Base-by-base conservation (phyloP, 30 jellyfish, hydroid and myxozoan species). In the Pseudorhiza aurosa region DNA sequence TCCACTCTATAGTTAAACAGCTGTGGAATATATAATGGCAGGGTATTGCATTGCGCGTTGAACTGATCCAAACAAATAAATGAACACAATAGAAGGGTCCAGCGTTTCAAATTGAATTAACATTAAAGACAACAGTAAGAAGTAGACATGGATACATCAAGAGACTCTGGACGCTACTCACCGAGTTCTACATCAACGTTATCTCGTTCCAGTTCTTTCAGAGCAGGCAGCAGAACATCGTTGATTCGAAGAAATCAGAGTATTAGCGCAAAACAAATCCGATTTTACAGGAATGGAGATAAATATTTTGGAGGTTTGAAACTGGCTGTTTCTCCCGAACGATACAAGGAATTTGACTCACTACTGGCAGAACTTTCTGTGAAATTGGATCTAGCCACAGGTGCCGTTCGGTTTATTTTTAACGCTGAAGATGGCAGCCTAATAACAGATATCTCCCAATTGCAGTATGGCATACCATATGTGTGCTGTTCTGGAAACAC, bases 261-360 rank as follows among this genome's bases (percentile, higher is more conserved):
- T 69, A 77, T 91, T 47, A 91, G 98, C 59, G 98, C 98, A 27
- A 91, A 91, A 65, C 98, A 91, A 79, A 79, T 91, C 43, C 82
- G 96, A 19, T 91, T 91, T 75, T 91, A 76, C 83, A 79, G 98
- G 11, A 91, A 91, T 79, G 98, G 98, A 14, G 98, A 91, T 58
- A 89, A 89, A 56, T 91, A 73, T 72, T 91, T 91, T 64, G 88
- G 87, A 84, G 98, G 98, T 14, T 69, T 91, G 60, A 91, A 85
- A 67, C 77, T 91, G 74, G 98, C 98, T 19, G 98, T 91, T 57
- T 91, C 98, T 18, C 79, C 90, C 39, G 98, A 91, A 35, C 62
- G 96, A 29, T 91, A 91, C 51, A 91, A 91, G 47, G 98, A 91
- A 56, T 83, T 91, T 65, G 98, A 91, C 51, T 84, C 98, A 1